These are phyloP conservation scores for Aurelia coerulea DNA, from an alignment of 30 jellyfish, hydroid and myxozoan species.

Conservation along the genomic window DNA sequence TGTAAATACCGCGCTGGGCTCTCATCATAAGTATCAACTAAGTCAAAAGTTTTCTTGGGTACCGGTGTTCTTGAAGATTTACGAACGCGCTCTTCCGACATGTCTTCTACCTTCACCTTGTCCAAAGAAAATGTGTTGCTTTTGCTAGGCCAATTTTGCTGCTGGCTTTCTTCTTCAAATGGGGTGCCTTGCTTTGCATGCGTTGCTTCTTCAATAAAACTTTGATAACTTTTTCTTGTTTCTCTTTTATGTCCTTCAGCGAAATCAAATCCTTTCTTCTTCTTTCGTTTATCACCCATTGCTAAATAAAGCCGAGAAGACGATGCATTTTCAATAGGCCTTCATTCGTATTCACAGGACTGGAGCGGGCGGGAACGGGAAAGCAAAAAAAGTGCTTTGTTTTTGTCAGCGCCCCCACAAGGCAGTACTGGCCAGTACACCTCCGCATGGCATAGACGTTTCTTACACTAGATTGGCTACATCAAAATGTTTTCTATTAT, in stretches of 20 bases:
- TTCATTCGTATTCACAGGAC: no score
- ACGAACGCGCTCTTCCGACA: slow-evolving; percentile 64
- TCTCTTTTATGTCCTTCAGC: slow-evolving; percentile 96
- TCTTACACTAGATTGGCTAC: no score
- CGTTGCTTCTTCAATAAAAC: slow-evolving; percentile 58
- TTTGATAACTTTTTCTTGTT: slow-evolving; percentile 92
- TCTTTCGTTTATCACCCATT: slow-evolving; percentile 34
- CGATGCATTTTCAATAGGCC: no score
- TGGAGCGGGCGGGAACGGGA: no score
- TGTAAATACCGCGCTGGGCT: background rate
- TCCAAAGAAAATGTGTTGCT: background rate
- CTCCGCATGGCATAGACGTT: no score
- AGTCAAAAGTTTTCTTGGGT: slow-evolving; percentile 66
- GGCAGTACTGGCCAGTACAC: no score
- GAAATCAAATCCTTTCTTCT: slow-evolving; percentile 53
- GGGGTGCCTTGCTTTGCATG: slow-evolving; percentile 5
- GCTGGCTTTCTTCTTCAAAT: background rate
- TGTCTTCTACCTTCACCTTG: slow-evolving; percentile 20
- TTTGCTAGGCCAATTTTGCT: background rate
- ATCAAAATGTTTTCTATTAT: no score
- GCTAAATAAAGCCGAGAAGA: background rate
- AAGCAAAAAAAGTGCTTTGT: no score
- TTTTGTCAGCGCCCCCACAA: no score
- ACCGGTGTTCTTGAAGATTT: slow-evolving; percentile 83
- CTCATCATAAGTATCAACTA: slow-evolving; percentile 46